Percentiles rank a stretch among this genome's conserved stretches.
Conservation (phyloP, 1,140 invertebrate genomes). For the Halictus rubicundus region DNA sequence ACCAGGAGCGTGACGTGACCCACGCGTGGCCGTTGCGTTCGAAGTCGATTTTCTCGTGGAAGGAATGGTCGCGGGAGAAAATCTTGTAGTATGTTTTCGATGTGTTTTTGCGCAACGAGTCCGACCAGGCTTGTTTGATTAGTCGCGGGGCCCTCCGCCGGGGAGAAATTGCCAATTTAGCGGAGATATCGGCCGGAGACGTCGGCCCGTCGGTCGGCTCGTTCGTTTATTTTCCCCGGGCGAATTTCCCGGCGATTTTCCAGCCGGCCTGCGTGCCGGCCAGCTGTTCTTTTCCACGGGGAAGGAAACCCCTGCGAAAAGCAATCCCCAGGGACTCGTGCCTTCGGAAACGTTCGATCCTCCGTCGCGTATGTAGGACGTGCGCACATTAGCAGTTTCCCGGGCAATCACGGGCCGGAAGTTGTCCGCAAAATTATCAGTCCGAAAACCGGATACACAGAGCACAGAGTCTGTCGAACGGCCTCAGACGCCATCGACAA, state of each 20-base stretch:
- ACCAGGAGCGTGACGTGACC: no score
- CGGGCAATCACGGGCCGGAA: slow-evolving; percentile 71
- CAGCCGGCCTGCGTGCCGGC: not conserved
- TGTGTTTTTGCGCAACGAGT: not conserved
- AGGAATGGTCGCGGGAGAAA: not conserved
- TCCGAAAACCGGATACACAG: slow-evolving; percentile 65
- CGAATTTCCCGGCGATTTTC: slow-evolving; percentile 3
- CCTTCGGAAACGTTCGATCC: slow-evolving; percentile 35
- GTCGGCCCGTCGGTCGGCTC: not conserved
- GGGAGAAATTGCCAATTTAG: slow-evolving; percentile 8
- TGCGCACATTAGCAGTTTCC: slow-evolving; percentile 63
- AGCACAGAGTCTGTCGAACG: not conserved
- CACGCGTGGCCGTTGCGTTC: no score
- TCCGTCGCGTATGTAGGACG: slow-evolving; percentile 41
- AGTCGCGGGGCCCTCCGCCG: not conserved
- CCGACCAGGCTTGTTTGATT: not conserved
- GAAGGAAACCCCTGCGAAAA: not conserved
- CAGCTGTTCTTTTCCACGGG: slow-evolving; percentile 26
- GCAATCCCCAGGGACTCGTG: no score
- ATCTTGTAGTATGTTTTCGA: not conserved
- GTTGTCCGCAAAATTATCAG: slow-evolving; percentile 71
- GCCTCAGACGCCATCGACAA: not conserved
- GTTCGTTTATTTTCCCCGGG: slow-evolving; percentile 14
- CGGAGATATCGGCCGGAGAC: not conserved
- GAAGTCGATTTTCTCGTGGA: no score